These are phyloP conservation scores for Lutjanus erythropterus DNA, from an alignment of 2,113 vertebrate species.

Conservation along the genomic window DNA sequence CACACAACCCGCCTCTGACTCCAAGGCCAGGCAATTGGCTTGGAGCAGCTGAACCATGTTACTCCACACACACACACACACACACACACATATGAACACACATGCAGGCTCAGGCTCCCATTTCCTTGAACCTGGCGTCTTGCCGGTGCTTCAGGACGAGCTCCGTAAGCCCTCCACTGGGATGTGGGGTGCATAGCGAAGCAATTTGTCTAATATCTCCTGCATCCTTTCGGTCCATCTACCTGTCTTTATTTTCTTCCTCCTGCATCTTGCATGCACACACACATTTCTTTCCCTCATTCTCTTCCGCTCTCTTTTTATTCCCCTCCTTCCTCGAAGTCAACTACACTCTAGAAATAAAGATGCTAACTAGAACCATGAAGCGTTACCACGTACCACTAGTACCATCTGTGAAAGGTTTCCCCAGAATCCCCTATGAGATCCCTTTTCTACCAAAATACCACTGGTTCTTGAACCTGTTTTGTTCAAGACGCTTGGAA, in stretches of 20 bases:
- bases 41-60: conserved; percentile 72
- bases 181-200: conserved; percentile 50
- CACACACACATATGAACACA: conserved; percentile 43
- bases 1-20: conserved; percentile 57
- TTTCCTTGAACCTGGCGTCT: conserved; percentile 66
- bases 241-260: conserved; percentile 25
- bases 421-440: too few species aligned
- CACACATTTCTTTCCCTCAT: conserved; percentile 12
- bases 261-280: conserved; percentile 5
- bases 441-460: too few species aligned
- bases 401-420: too few species aligned
- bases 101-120: conserved; percentile 32
- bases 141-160: conserved; percentile 44
- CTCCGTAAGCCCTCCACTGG: conserved; percentile 45
- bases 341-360: too few species aligned
- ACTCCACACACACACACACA: conserved; percentile 39
- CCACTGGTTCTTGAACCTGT: too few species aligned
- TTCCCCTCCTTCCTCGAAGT: conserved; percentile 20
- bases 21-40: conserved; percentile 72
- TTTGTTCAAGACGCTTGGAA: too few species aligned
- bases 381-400: too few species aligned
- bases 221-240: conserved; percentile 33
- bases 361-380: too few species aligned
- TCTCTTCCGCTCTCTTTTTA: conserved; percentile 17
- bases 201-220: conserved; percentile 63